Evolutionary conservation across 2,888 invertebrate species (phyloP), one percentile per base, ranked within the genome.

Genomic region (Sesia apiformis): DNA sequence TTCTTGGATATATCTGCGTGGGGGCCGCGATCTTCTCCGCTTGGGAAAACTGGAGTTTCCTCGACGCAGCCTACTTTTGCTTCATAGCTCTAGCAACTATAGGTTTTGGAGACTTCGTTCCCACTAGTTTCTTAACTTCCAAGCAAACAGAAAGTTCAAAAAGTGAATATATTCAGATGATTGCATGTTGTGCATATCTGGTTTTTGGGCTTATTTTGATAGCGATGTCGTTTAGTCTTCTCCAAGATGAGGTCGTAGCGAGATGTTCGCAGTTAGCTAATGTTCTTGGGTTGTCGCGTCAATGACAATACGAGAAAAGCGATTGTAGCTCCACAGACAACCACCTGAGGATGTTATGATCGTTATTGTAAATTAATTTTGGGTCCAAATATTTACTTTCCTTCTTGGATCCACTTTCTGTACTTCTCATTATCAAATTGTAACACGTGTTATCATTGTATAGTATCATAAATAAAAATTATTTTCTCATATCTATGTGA

Each of bases 11-110:
- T 82, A 91, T 96, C 60, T 93, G 93, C 66, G 83, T 93, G 5
- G 96, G 96, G 1, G 95, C 96, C 0, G 92, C 92, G 40, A 91
- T 94, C 57, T 95, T 96, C 82, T 93, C 94, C 23, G 90, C 93
- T n/a, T 94, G 94, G 92, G 94, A 94, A 72, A 93, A 93, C 66
- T 95, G 95, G 94, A 93, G 93, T 57, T 93, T 95, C 74, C 90
- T 95, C 51, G 95, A 96, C 73, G 94, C 95, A 4, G 93, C 94
- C 3, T 96, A 96, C 81, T 95, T 96, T 81, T 95, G 96, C 75
- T 96, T 96, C 79, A 94, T 95, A 61, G 95, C 96, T 3, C 86
- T 96, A 62, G 93, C 95, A 0, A 96, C 96, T 3, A 95, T 96
- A 58, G 95, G 95, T 43, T 94, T 95, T 62, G 95, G 95, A 4